Conservation (phyloP, 1,140 invertebrate genomes). For the Teleogryllus occipitalis region DNA sequence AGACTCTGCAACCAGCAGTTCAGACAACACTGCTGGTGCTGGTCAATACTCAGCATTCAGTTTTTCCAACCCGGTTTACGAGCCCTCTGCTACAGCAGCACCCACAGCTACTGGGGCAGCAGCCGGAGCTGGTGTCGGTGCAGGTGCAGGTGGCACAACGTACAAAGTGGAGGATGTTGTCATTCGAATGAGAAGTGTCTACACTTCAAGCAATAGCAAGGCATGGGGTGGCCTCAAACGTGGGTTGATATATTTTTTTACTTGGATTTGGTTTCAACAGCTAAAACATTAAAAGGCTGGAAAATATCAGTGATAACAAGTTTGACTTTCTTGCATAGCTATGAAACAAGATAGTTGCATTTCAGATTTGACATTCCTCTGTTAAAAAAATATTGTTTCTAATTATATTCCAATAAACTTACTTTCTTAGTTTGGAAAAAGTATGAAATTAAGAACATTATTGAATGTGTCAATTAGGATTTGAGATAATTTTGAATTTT, state of each 20-base stretch:
- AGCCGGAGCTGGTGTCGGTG: conserved; percentile 35
- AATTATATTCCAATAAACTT: too few relatives aligned
- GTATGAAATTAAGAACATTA: too few relatives aligned
- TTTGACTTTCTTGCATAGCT: too few relatives aligned
- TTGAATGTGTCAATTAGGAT: neutral
- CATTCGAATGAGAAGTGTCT: conserved; percentile 47
- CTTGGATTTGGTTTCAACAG: too few relatives aligned
- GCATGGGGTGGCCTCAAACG: conserved; percentile 54
- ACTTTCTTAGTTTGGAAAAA: too few relatives aligned
- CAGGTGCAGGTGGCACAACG: conserved; percentile 40
- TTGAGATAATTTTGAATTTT: neutral
- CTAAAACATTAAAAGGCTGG: too few relatives aligned
- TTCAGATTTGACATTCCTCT: too few relatives aligned
- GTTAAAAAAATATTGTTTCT: too few relatives aligned
- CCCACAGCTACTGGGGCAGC: conserved; percentile 38
- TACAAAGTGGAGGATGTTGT: conserved; percentile 79
- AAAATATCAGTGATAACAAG: too few relatives aligned
- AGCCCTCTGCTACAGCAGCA: conserved; percentile 48
- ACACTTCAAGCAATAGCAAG: conserved; percentile 37
- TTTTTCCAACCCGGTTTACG: conserved; percentile 73
- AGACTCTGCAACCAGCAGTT: conserved; percentile 31
- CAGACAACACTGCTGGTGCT: conserved; percentile 18
- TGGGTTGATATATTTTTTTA: conserved; percentile 32
- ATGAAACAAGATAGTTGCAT: too few relatives aligned
- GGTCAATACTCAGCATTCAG: conserved; percentile 51